Evolutionary conservation across 1,140 invertebrate genomes (phyloP).

Genomic region (Scaptomyza montana): DNA sequence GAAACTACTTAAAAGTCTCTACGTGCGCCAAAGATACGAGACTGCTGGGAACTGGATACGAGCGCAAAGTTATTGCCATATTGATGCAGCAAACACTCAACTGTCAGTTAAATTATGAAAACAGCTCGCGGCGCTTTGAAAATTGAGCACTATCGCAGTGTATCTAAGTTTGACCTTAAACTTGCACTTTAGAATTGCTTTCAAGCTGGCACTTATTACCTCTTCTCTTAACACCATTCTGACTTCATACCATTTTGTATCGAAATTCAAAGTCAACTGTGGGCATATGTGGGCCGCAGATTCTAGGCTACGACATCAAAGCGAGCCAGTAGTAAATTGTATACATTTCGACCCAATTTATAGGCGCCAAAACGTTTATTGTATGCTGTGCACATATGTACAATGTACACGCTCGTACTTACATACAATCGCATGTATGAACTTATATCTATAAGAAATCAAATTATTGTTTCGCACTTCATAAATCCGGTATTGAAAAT

Average conservation of each 20-base stretch:
- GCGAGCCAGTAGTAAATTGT: conserved; percentile 42
- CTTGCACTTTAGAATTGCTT: conserved; percentile 27
- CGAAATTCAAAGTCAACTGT: conserved; percentile 46
- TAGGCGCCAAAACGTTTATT: conserved; percentile 24
- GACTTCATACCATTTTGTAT: conserved; percentile 11
- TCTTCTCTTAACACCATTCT: background rate
- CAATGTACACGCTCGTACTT: background rate
- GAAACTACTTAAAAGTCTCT: conserved; percentile 70
- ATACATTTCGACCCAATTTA: conserved; percentile 72
- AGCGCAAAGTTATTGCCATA: conserved; percentile 66
- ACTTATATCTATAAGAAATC: conserved; percentile 52
- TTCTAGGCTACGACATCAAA: conserved; percentile 58
- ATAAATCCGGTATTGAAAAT: conserved; percentile 77
- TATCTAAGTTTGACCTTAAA: background rate
- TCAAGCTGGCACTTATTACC: background rate
- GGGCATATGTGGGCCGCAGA: background rate
- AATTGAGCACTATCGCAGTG: background rate
- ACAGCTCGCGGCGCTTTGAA: conserved; percentile 19
- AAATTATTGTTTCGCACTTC: conserved; percentile 80
- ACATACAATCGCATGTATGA: background rate
- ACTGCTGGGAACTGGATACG: conserved; percentile 26
- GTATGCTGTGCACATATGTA: background rate
- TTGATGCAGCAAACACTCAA: conserved; percentile 67
- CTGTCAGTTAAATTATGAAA: conserved; percentile 74
- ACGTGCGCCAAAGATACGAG: conserved; percentile 33